A percentile compares a stretch with the other conserved stretches of the same genome.
Evolutionary conservation across 2,888 invertebrate species (phyloP).

Genomic region (Agonopterix subpropinquella): DNA sequence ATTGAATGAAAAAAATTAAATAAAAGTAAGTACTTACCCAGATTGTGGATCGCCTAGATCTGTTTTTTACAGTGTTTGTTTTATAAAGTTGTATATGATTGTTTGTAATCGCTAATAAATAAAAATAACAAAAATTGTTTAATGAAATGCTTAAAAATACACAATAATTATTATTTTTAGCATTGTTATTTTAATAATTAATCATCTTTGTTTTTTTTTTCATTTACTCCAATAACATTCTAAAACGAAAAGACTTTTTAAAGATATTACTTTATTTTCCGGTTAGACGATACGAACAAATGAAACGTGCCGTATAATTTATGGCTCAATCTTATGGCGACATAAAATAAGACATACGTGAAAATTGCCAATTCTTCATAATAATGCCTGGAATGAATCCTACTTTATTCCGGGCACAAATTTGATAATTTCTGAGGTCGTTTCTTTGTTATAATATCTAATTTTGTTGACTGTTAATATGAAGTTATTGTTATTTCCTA

Average conservation of each 20-base stretch:
- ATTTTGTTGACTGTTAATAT: not conserved
- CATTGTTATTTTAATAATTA: no score
- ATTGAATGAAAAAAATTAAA: no score
- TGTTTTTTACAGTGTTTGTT: no score
- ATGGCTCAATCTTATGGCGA: slow-evolving; percentile 65
- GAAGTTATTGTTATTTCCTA: not conserved
- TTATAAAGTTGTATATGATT: no score
- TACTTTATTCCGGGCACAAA: slow-evolving; percentile 24
- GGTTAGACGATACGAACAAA: slow-evolving; percentile 56
- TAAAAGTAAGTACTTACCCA: no score
- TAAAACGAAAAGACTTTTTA: slow-evolving; percentile 21
- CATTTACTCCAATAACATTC: slow-evolving; percentile 11
- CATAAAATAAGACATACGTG: slow-evolving; percentile 65
- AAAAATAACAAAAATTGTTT: no score
- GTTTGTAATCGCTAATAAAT: no score
- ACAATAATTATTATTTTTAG: no score
- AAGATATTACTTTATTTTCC: slow-evolving; percentile 49
- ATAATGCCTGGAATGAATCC: slow-evolving; percentile 49
- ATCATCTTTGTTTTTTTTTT: no score
- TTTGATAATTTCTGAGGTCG: slow-evolving; percentile 8
- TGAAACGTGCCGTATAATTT: slow-evolving; percentile 57
- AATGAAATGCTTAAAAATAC: no score
- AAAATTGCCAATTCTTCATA: slow-evolving; percentile 73
- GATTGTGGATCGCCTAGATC: no score
- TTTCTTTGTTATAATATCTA: slow-evolving; percentile 7